Evolutionary conservation across 2,113 vertebrate species (phyloP), one percentile per base, ranked within the genome.

Genomic region (Acrocephalus arundinaceus): DNA sequence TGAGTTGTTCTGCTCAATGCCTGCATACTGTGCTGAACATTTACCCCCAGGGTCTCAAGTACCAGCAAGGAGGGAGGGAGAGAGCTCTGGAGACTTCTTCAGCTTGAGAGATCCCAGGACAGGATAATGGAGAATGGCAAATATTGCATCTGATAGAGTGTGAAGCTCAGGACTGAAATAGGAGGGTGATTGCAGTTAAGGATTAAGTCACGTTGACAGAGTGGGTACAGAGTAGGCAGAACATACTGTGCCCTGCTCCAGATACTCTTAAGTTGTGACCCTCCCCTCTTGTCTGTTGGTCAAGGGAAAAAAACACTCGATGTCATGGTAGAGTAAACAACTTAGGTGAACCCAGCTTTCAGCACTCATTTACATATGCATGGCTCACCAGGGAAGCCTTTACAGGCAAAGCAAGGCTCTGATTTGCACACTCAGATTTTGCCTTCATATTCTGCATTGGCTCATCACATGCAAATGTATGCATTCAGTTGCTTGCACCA

Each of bases 101-200:
- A 94, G 67, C 33, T 90, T 71, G 81, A 95, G 79, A 92, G 63
- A 95, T 91, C 83, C 85, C 88, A 78, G 80, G 94, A 90, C 96
- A 87, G 61, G 73, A 77, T 76, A 86, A 91, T 55, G 49, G 70
- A 81, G 94, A 95, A 90, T 66, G 52, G 57, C 61, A 94, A 94
- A 94, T 95, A 92, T 78, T 93, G 31, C 45, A 65, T 74, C 54
- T 52, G 33, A 27, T n/a, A 67, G 51, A 84, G n/a, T 77, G 46
- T 78, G 73, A 92, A 90, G 49, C 57, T 74, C n/a, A 49, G 57
- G 61, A 86, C 46, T 55, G 76, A 92, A 95, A 88, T 87, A 88
- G 30, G 27, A 51, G 49, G 41, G 23, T n/a, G 25, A 91, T 35
- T 85, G 49, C 15, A 21, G 71, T 46, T 76, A 51, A 78, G 59